phyloP scores from a whole-genome alignment of 2,113 vertebrate species.

The Austrofundulus limnaeus region DNA sequence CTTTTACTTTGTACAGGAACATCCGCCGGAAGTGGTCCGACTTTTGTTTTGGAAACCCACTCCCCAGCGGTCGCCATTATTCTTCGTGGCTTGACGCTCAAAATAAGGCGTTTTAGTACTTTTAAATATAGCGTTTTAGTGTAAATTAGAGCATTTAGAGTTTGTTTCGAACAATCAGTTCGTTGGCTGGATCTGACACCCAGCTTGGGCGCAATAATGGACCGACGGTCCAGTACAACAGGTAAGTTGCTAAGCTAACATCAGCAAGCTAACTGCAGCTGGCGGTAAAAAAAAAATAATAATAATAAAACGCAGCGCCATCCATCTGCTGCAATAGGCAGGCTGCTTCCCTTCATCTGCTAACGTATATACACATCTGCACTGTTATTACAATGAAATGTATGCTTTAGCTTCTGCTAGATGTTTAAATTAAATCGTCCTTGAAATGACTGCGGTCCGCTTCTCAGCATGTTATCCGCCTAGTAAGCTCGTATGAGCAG shows the following conservation, averaged over 20 bases:
- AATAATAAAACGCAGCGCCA: slow-evolving; percentile 17
- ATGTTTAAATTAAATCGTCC: neutral
- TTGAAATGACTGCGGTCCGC: neutral
- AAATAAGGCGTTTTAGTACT: slow-evolving; percentile 40
- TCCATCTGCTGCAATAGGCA: neutral
- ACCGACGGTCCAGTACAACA: slow-evolving; percentile 49
- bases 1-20: slow-evolving; percentile 51
- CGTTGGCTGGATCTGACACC: slow-evolving; percentile 2
- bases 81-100: slow-evolving; percentile 72
- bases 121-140: slow-evolving; percentile 14
- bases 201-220: slow-evolving; percentile 42
- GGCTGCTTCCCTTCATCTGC: fast-evolving
- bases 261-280: slow-evolving; percentile 48
- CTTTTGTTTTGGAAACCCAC: slow-evolving; percentile 77
- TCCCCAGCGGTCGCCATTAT: slow-evolving; percentile 65
- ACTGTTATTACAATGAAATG: neutral
- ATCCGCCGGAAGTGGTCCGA: slow-evolving; percentile 60
- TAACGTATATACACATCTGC: fast-evolving
- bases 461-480: neutral
- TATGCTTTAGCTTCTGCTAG: neutral
- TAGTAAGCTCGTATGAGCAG: fast-evolving
- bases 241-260: slow-evolving; percentile 71
- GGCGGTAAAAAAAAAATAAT: slow-evolving; percentile 26
- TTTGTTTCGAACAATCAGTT: neutral
- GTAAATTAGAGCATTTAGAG: fast-evolving